These are phyloP conservation scores for Anolis sagrei DNA, from an alignment of 2,113 vertebrate genomes.

Conservation along the genomic window DNA sequence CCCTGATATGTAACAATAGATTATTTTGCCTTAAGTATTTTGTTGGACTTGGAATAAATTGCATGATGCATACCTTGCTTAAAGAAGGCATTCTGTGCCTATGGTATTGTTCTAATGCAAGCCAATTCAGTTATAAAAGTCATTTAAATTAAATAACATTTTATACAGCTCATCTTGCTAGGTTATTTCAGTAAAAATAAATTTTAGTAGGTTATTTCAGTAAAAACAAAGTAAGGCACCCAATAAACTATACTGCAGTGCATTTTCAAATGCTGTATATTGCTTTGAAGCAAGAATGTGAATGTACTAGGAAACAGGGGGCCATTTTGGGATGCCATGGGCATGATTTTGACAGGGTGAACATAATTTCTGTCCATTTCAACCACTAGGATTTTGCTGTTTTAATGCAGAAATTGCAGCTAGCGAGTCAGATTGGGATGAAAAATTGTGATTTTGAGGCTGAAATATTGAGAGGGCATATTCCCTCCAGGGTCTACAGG, in stretches of 20 bases:
- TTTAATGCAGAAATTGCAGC: too few species aligned
- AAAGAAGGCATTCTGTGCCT: background rate
- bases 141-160: background rate
- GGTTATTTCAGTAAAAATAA: conserved; percentile 11
- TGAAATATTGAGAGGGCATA: too few species aligned
- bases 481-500: too few species aligned
- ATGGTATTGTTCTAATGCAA: background rate
- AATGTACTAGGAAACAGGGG: too few species aligned
- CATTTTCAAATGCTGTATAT: conserved; percentile 1
- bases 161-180: background rate
- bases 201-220: background rate
- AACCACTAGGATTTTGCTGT: too few species aligned
- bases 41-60: background rate
- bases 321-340: too few species aligned
- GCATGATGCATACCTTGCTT: background rate
- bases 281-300: background rate
- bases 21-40: background rate
- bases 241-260: background rate
- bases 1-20: background rate
- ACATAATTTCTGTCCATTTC: background rate
- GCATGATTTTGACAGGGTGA: background rate
- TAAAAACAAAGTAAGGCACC: background rate
- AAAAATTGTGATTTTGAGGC: too few species aligned
- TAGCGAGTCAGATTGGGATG: too few species aligned
- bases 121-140: background rate